Percentiles rank a stretch among this genome's conserved stretches.
phyloP scores from a whole-genome alignment of 2,888 invertebrate species.

The Synanthedon andrenaeformis region DNA sequence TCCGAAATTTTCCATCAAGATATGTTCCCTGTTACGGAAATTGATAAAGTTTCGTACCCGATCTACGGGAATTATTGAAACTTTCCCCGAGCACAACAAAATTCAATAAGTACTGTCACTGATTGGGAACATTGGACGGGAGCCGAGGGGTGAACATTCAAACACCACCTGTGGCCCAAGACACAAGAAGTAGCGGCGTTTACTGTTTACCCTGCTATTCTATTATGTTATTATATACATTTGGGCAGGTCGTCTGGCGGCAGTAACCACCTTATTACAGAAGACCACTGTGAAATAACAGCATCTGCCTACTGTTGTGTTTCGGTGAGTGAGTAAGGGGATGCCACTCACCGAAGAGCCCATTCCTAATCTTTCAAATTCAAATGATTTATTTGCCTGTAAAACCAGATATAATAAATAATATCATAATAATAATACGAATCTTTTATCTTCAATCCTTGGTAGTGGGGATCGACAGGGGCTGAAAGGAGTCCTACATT shows the following conservation, averaged over 20 bases:
- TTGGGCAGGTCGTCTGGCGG: not conserved
- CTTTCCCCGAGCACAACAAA: constrained; percentile 61
- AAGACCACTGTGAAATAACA: not conserved
- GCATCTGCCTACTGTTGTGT: too few relatives aligned
- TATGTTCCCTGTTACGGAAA: constrained; percentile 57
- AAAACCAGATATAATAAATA: too few relatives aligned
- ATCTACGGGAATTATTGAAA: constrained; percentile 60
- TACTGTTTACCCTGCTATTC: too few relatives aligned
- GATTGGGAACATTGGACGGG: constrained; percentile 37
- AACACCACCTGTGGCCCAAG: not conserved
- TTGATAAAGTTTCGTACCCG: constrained; percentile 59
- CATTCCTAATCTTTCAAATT: too few relatives aligned
- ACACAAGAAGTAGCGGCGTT: not conserved
- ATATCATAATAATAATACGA: too few relatives aligned
- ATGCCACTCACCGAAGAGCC: too few relatives aligned
- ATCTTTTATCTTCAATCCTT: too few relatives aligned
- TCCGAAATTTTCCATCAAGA: constrained; percentile 32
- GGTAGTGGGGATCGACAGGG: too few relatives aligned
- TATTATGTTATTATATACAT: too few relatives aligned
- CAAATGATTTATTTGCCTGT: too few relatives aligned
- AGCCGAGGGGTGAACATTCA: constrained; percentile 2
- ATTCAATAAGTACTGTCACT: constrained; percentile 67
- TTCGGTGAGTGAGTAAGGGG: too few relatives aligned
- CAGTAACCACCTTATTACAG: not conserved
- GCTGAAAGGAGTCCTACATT: too few relatives aligned